Evolutionary conservation across 2,888 invertebrate species (phyloP), one percentile per base, ranked within the genome.

Genomic region (Conomelus anceps): DNA sequence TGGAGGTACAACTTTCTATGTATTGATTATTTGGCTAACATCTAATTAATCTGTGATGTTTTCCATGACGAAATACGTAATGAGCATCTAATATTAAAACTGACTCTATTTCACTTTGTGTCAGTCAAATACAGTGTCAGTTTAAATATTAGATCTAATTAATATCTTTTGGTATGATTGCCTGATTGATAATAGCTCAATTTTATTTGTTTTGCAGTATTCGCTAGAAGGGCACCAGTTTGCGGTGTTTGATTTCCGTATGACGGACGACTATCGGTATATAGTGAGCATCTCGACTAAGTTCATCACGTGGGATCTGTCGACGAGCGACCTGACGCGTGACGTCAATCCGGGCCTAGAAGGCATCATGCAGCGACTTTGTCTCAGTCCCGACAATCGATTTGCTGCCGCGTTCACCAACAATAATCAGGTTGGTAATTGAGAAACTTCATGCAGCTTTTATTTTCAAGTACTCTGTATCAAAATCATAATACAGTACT

Each of bases 191-290:
- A 6, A 88, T 4, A 88, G 3, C 34, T 23, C 11, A 23, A 34
- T 86, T 22, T n/a, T 86, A 84, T 22, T 90, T 89, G 34, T 87
- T 29, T 90, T 94, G 7, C 93, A 98, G 96, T 99, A 98, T 93
- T 99, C 99, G 0, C 94, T 99, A 86, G 99, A 99, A 94, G 99
- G 99, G 0, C 99, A 99, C 93, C 98, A 98, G 92, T 99, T 99
- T 93, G 99, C 99, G 0, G 98, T 99, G 0, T 99, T 99, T 93
- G 98, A 97, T 0, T 98, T 98, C 93, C 96, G 97, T 17, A 93
- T 99, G 24, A 98, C 98, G 9, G 96, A 97, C 0, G 98, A 99
- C 93, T 96, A 96, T 92, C 96, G 98, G 24, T 98, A 98, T 93
- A 97, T 99, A 91, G 98, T 99, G 0, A 98, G 99, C 1, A 98